phyloP scores from a whole-genome alignment of 2,797 vertebrate genomes.

The Dendrocincla tyrannina region DNA sequence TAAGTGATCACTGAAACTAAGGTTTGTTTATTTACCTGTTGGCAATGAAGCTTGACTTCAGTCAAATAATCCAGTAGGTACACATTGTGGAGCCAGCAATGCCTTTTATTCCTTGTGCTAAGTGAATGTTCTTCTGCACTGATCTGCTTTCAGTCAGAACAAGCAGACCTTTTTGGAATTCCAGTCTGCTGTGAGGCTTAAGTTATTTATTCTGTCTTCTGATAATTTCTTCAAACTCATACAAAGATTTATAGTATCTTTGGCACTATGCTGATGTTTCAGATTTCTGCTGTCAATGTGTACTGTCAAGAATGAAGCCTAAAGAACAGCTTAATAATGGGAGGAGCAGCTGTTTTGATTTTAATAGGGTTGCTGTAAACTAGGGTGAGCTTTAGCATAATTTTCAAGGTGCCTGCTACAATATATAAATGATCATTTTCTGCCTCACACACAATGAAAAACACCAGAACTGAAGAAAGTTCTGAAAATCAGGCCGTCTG shows the following conservation, averaged over 20 bases:
- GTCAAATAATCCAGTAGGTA: not conserved
- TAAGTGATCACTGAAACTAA: not conserved
- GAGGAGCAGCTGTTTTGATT: not conserved
- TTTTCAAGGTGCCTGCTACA: not conserved
- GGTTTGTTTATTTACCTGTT: constrained; percentile 55
- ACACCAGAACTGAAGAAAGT: not conserved
- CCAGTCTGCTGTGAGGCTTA: not conserved
- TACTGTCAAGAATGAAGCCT: not conserved
- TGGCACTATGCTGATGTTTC: not conserved
- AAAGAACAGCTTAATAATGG: not conserved
- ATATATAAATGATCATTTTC: not conserved
- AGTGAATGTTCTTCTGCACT: not conserved
- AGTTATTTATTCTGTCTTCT: not conserved
- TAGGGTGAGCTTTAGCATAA: not conserved
- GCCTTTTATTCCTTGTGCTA: constrained; percentile 16
- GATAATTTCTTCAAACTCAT: not conserved
- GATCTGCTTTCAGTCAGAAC: not conserved
- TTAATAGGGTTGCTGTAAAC: not conserved
- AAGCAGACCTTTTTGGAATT: not conserved
- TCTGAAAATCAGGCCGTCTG: not conserved
- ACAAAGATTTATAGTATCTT: not conserved
- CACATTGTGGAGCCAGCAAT: not conserved
- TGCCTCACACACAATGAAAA: not conserved
- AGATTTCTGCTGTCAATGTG: not conserved
- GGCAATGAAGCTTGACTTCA: constrained; percentile 18